Evolutionary conservation across 2,888 invertebrate species (phyloP).

Genomic region (Urechis unicinctus): DNA sequence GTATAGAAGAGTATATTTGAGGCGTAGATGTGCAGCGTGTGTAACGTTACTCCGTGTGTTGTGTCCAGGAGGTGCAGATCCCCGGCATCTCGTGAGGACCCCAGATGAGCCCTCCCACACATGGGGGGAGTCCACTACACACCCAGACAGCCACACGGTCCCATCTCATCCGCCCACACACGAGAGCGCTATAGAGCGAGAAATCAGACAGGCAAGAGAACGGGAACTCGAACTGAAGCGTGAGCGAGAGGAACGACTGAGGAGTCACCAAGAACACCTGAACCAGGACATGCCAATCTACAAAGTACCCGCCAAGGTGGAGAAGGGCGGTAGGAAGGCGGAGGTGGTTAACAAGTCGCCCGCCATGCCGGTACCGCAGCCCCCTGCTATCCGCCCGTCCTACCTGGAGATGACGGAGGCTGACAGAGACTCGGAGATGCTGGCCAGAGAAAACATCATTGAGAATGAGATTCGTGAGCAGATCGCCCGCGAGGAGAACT

Average conservation of each 20-base stretch:
- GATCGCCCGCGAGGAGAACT: conserved; percentile 8
- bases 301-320: background rate
- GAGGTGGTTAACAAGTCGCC: background rate
- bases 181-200: conserved; percentile 15
- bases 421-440: conserved; percentile 5
- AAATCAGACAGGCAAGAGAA: conserved; percentile 9
- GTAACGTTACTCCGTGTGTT: too few species aligned
- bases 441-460: conserved; percentile 11
- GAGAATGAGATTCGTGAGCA: conserved; percentile 17
- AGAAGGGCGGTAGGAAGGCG: background rate
- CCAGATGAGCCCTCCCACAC: too few species aligned
- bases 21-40: too few species aligned
- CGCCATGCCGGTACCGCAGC: background rate
- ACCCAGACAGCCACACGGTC: too few species aligned
- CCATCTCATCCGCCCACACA: too few species aligned
- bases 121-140: too few species aligned
- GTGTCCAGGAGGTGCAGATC: too few species aligned
- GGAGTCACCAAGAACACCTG: background rate
- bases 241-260: background rate
- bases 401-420: conserved; percentile 4
- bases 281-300: conserved; percentile 2
- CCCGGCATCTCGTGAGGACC: too few species aligned
- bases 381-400: background rate
- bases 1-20: too few species aligned
- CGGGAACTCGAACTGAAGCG: conserved; percentile 7